phyloP scores from a whole-genome alignment of 2,888 invertebrate species.

The Mantis religiosa region DNA sequence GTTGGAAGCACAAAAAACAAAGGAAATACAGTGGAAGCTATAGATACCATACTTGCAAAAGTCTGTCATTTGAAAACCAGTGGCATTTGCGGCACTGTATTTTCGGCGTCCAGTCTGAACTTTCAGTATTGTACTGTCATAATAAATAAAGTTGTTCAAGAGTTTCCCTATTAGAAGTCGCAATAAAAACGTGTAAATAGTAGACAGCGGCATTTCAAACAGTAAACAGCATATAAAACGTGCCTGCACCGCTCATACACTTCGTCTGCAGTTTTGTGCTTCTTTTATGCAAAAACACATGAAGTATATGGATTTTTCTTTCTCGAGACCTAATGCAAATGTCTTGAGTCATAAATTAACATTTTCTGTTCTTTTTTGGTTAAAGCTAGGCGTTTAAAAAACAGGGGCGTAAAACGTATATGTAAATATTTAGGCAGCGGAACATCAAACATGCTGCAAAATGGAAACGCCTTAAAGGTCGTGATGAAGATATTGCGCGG shows the following conservation, averaged over 20 bases:
- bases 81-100: not conserved
- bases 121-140: not conserved
- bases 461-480: not conserved
- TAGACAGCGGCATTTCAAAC: not conserved
- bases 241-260: not conserved
- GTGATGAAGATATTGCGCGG: not conserved
- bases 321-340: not conserved
- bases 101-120: not conserved
- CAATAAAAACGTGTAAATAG: not conserved
- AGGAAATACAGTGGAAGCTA: too few relatives aligned
- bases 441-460: not conserved
- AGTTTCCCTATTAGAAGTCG: not conserved
- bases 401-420: not conserved
- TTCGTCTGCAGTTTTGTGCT: not conserved
- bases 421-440: not conserved
- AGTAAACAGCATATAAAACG: not conserved
- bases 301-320: not conserved
- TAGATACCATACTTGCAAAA: too few relatives aligned
- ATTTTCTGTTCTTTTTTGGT: not conserved
- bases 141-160: not conserved
- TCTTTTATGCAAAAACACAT: not conserved
- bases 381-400: not conserved
- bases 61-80: too few relatives aligned
- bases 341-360: not conserved
- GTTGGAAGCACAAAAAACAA: too few relatives aligned